phyloP scores from a whole-genome alignment of 2,797 vertebrate genomes.

The Sebastes itinus region DNA sequence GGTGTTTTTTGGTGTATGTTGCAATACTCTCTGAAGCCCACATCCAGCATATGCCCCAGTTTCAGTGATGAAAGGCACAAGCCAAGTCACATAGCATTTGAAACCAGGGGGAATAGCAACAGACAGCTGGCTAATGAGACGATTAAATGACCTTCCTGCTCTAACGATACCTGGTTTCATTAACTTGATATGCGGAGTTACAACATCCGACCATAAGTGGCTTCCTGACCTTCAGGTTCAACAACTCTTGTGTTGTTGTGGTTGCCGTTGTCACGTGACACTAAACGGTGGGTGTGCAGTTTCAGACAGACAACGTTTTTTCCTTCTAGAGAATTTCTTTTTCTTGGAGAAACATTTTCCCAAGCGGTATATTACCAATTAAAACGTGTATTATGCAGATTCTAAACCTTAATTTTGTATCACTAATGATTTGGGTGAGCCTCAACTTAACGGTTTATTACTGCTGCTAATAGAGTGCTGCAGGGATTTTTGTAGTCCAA shows the following conservation, averaged over 20 bases:
- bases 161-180: constrained; percentile 37
- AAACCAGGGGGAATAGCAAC: constrained; percentile 26
- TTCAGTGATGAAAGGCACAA: constrained; percentile 18
- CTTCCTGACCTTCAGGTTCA: constrained; percentile 48
- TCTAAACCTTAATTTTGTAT: background rate
- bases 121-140: constrained; percentile 59
- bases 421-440: background rate
- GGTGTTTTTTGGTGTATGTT: background rate
- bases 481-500: background rate
- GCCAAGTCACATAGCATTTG: constrained; percentile 15
- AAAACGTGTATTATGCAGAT: background rate
- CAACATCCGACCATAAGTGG: constrained; percentile 21
- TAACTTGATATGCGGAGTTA: constrained; percentile 40
- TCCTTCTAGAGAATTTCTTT: background rate
- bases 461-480: background rate
- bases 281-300: constrained; percentile 12
- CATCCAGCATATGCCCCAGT: background rate
- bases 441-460: background rate
- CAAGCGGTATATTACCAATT: background rate
- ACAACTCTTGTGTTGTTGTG: constrained; percentile 36
- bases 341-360: background rate
- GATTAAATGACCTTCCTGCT: constrained; percentile 42
- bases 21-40: background rate
- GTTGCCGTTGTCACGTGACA: constrained; percentile 40
- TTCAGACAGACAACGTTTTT: constrained; percentile 12